phyloP scores from a whole-genome alignment of 23 tunicate genomes.

The Trididemnum miniatum region DNA sequence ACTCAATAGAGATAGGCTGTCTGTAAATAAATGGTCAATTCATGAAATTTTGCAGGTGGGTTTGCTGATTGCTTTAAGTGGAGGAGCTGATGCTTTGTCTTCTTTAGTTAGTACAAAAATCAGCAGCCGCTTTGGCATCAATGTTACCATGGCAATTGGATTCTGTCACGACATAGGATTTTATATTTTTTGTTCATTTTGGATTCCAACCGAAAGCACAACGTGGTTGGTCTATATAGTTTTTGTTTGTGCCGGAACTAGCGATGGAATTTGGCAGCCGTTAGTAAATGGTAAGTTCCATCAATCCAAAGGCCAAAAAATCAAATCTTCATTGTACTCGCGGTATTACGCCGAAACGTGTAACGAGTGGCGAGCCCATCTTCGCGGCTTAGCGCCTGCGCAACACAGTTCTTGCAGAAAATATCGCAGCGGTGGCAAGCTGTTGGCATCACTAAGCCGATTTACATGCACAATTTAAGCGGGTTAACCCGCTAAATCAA shows the following conservation, averaged over 20 bases:
- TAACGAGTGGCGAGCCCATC: background rate
- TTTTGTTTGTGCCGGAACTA: slow-evolving; percentile 33
- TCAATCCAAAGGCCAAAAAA: background rate
- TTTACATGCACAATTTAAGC: no score
- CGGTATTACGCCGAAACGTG: background rate
- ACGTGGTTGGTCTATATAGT: slow-evolving; percentile 61
- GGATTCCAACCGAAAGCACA: slow-evolving; percentile 46
- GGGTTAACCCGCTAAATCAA: no score
- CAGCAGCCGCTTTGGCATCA: slow-evolving; percentile 25
- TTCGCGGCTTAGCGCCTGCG: background rate
- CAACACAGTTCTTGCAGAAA: background rate
- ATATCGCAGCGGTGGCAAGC: background rate
- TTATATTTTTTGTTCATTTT: slow-evolving; percentile 53
- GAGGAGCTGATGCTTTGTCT: slow-evolving; percentile 18
- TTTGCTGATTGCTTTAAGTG: slow-evolving; percentile 22
- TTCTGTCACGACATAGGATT: slow-evolving; percentile 33
- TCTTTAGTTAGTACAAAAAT: slow-evolving; percentile 31
- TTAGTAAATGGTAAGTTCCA: slow-evolving; percentile 42
- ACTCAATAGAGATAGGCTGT: no score
- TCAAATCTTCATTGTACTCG: background rate
- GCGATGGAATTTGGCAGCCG: slow-evolving; percentile 70
- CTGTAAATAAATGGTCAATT: no score
- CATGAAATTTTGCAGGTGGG: slow-evolving; percentile 75
- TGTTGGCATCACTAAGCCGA: background rate
- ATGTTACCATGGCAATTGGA: slow-evolving; percentile 21